A percentile compares a stretch with the other conserved stretches of the same genome.
Evolutionary conservation across 2,113 vertebrate species (phyloP).

Genomic region (Tapirus terrestris): DNA sequence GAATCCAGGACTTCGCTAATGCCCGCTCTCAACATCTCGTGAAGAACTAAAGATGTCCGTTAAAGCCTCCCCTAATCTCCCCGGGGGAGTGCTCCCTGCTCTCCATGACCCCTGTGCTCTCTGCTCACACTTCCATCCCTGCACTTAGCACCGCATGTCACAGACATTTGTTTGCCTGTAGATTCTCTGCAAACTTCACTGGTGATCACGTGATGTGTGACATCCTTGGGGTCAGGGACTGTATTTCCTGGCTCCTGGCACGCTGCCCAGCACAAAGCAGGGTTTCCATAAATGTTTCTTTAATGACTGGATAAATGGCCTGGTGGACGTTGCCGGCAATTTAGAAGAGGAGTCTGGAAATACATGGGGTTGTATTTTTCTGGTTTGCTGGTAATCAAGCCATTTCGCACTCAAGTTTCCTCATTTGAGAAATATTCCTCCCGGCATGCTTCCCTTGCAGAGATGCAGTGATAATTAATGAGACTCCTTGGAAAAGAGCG

Average conservation of each 20-base stretch:
- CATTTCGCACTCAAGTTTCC: conserved; percentile 26
- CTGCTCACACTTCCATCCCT: not conserved
- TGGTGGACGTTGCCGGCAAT: not conserved
- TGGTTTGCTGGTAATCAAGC: not conserved
- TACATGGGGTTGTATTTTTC: not conserved
- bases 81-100: not conserved
- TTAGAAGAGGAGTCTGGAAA: not conserved
- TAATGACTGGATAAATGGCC: not conserved
- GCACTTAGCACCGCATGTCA: not conserved
- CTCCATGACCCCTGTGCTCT: not conserved
- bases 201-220: not conserved
- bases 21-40: not conserved
- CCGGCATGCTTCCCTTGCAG: not conserved
- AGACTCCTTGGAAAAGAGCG: conserved; percentile 44
- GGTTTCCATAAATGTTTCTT: not conserved
- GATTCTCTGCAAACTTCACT: not conserved
- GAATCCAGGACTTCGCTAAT: conserved; percentile 15
- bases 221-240: not conserved
- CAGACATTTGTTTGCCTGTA: not conserved
- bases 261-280: not conserved
- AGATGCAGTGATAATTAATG: conserved; percentile 58
- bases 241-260: not conserved
- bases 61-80: not conserved
- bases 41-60: not conserved
- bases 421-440: not conserved